Percentiles rank a stretch among this genome's conserved stretches.
These are phyloP conservation scores for Alligator sinensis DNA, from an alignment of 2,113 vertebrate genomes.

Conservation along the genomic window DNA sequence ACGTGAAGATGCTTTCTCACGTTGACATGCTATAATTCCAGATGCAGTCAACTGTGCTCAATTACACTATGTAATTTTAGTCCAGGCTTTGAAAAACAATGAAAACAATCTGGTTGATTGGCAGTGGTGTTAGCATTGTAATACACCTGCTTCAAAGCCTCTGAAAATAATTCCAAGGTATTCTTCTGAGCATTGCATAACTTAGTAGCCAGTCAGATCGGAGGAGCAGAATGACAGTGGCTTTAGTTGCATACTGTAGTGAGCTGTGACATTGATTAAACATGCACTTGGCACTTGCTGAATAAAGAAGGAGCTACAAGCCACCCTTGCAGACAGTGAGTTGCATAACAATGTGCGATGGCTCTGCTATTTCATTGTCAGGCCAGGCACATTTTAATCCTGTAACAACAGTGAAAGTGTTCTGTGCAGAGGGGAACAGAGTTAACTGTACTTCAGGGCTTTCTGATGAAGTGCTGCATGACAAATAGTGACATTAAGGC, in stretches of 20 bases:
- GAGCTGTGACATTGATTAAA: slow-evolving; percentile 80
- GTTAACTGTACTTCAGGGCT: slow-evolving; percentile 47
- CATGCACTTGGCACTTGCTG: slow-evolving; percentile 78
- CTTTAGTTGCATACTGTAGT: slow-evolving; percentile 70
- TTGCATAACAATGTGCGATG: slow-evolving; percentile 74
- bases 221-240: slow-evolving; percentile 58
- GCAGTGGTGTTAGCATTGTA: slow-evolving; percentile 20
- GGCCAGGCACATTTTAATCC: slow-evolving; percentile 70
- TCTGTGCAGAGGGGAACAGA: slow-evolving; percentile 31
- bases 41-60: slow-evolving; percentile 45
- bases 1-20: slow-evolving; percentile 62
- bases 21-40: slow-evolving; percentile 70
- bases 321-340: slow-evolving; percentile 74
- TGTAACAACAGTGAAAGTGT: neutral
- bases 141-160: slow-evolving; percentile 74
- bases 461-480: slow-evolving; percentile 58
- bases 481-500: slow-evolving; percentile 67
- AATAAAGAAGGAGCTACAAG: slow-evolving; percentile 74
- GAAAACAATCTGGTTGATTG: slow-evolving; percentile 49
- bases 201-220: slow-evolving; percentile 72
- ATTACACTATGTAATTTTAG: slow-evolving; percentile 57
- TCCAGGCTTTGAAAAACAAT: slow-evolving; percentile 55
- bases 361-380: slow-evolving; percentile 74
- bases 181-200: slow-evolving; percentile 82
- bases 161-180: slow-evolving; percentile 75